Base-by-base conservation (phyloP, 2,888 invertebrate species). In the Cosmia trapezina region DNA sequence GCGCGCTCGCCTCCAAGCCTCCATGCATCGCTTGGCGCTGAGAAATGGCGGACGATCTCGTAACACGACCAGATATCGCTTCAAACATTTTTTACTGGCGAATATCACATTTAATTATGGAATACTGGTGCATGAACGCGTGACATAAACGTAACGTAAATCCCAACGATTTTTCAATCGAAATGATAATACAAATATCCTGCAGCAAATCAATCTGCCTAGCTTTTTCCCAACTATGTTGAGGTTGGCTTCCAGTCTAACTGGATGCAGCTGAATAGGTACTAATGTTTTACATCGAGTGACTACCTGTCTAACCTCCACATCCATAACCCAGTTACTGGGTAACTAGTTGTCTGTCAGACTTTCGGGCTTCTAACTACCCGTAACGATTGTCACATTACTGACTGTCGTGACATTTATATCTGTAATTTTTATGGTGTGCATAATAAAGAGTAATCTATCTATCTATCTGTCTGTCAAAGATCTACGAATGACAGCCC, bases 11-110 rank as follows among this genome's bases (percentile, higher is more conserved):
- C 56, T 59, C 61, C 64, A 41, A 57, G 80, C 80, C 59, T 66
- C 68, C 70, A 66, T 72, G 69, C 71, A 73, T 70, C 70, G 83
- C 56, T 22, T 41, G 41, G 64, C 59, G 70, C 66, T 85, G 88
- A 89, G 88, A 89, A 88, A 91, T 86, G 80, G 82, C 79, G 66
- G 69, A 80, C 87, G 83, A 84, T 88, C 84, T 83, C 84, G 82
- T 81, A 83, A 81, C 78, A 81, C 33, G 54, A 43, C 57, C 66
- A 72, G 76, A 71, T 81, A 76, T 71, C 47, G 63, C 47, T 73
- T 37, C 47, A 53, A 71, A 56, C 47, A n/a, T 17, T 70, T 84
- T 75, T 80, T 66, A 51, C 45, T 56, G 0, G 57, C 5, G 17
- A 70, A 67, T 76, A 57, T 84, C 72, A 62, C 19, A 67, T 84